These are phyloP conservation scores for Nyctibius bracteatus DNA, from an alignment of 2,113 vertebrate genomes.

Conservation along the genomic window DNA sequence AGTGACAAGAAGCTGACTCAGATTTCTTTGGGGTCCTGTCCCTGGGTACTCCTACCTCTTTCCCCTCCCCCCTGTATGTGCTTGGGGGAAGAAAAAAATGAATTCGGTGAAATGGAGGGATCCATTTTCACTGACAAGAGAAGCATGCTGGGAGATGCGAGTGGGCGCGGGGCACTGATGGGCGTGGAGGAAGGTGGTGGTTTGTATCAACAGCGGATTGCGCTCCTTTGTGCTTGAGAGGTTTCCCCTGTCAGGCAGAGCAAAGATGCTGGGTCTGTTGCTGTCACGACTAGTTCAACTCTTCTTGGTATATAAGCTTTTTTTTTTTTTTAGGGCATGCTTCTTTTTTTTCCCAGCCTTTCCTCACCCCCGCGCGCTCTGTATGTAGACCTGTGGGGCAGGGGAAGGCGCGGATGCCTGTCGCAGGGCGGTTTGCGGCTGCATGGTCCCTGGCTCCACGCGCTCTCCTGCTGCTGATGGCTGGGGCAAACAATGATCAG, in stretches of 20 bases:
- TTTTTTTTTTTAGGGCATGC: neutral
- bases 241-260: neutral
- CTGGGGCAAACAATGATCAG: neutral
- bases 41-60: neutral
- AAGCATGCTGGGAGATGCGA: neutral
- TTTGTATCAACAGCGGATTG: neutral
- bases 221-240: constrained; percentile 24
- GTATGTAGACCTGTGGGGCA: fast-evolving
- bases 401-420: neutral
- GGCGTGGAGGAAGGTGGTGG: neutral
- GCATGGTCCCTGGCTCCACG: neutral
- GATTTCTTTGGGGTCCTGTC: neutral
- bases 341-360: neutral
- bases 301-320: neutral
- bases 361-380: fast-evolving
- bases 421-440: neutral
- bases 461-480: neutral
- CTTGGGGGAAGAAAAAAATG: neutral
- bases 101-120: neutral
- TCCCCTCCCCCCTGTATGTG: neutral
- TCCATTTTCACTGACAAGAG: neutral
- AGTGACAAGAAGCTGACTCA: neutral
- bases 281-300: neutral
- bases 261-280: neutral
- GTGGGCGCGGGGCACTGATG: neutral